A percentile compares a stretch with the other conserved stretches of the same genome.
Evolutionary conservation across 2,888 invertebrate genomes (phyloP).

Genomic region (Drosophila neonasuta): DNA sequence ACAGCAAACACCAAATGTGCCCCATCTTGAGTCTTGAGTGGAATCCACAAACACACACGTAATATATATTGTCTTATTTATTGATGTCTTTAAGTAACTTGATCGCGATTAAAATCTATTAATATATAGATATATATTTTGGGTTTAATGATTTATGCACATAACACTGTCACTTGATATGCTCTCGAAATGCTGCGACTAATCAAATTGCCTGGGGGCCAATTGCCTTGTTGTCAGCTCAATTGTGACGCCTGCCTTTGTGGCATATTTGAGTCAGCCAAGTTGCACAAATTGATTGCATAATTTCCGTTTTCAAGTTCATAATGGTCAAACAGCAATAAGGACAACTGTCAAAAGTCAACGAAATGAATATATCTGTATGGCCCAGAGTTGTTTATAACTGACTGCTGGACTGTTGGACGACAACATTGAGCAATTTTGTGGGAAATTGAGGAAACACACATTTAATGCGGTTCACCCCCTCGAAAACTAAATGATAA

Average conservation of each 20-base stretch:
- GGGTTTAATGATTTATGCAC: constrained; percentile 11
- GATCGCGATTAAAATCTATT: constrained; percentile 10
- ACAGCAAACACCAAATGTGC: constrained; percentile 62
- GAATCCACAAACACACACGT: neutral
- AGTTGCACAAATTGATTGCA: constrained; percentile 77
- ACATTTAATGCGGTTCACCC: constrained; percentile 65
- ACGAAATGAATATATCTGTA: constrained; percentile 35
- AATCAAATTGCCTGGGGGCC: constrained; percentile 6
- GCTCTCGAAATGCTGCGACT: constrained; percentile 44
- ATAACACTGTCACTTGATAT: constrained; percentile 27
- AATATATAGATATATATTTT: neutral
- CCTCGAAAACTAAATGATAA: constrained; percentile 68
- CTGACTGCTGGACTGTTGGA: constrained; percentile 17
- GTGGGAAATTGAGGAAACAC: constrained; percentile 69
- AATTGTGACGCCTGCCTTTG: constrained; percentile 33
- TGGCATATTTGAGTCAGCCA: constrained; percentile 59
- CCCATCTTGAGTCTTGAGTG: constrained; percentile 44
- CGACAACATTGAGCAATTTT: constrained; percentile 44
- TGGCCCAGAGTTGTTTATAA: constrained; percentile 6
- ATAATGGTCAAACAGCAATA: constrained; percentile 48
- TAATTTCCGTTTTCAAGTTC: constrained; percentile 77
- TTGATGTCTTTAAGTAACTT: constrained; percentile 9
- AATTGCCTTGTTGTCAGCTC: constrained; percentile 31
- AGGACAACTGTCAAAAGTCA: constrained; percentile 52
- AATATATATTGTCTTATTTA: constrained; percentile 5